Evolutionary conservation across 2,888 invertebrate species (phyloP).

Genomic region (Drosophila kambysellisi): DNA sequence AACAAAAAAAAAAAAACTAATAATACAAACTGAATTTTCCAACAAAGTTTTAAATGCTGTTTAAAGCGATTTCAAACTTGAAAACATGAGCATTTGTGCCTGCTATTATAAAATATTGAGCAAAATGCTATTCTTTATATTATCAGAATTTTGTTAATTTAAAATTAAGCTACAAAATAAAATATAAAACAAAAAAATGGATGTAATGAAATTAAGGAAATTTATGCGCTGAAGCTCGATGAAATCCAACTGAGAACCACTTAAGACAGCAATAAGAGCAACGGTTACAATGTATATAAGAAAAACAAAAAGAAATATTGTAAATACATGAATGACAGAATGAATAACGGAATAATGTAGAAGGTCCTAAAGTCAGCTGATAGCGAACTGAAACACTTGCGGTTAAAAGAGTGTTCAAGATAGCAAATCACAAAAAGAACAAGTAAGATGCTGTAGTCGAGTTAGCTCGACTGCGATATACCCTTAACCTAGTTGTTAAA

Average conservation of each 20-base stretch:
- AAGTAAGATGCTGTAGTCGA: no score
- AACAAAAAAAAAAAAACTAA: conserved; percentile 6
- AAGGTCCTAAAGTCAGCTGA: conserved; percentile 52
- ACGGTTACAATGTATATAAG: conserved; percentile 17
- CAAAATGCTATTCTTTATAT: background rate
- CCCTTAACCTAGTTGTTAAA: no score
- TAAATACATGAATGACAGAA: background rate
- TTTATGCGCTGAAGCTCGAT: conserved; percentile 32
- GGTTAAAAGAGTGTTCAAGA: conserved; percentile 29
- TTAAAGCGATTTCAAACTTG: conserved; percentile 12
- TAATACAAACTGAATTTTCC: background rate
- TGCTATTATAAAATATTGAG: background rate
- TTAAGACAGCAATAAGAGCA: conserved; percentile 24
- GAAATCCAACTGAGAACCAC: conserved; percentile 29
- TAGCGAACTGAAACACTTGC: conserved; percentile 53
- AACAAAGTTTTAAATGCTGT: conserved; percentile 28
- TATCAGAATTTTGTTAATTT: background rate
- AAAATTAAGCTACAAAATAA: background rate
- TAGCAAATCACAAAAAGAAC: conserved; percentile 4
- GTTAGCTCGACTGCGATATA: no score
- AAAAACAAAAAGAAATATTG: background rate
- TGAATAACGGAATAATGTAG: conserved; percentile 16
- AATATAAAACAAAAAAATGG: background rate
- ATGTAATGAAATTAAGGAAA: conserved; percentile 12
- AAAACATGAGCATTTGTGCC: conserved; percentile 2